These are phyloP conservation scores for Homalodisca vitripennis DNA, from an alignment of 1,140 invertebrate species.

Conservation along the genomic window DNA sequence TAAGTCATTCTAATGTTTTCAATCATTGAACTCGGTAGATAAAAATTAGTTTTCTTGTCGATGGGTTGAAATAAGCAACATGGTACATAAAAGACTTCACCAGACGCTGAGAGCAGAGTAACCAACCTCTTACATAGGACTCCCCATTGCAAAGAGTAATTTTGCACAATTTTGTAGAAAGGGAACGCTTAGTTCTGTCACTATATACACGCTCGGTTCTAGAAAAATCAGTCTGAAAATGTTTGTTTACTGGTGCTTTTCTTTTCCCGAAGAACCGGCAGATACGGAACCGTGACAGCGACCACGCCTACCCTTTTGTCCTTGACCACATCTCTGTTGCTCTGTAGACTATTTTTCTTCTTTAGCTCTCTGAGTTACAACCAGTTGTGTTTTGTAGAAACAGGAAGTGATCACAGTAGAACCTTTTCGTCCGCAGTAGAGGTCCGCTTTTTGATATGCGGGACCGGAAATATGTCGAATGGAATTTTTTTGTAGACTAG, in stretches of 20 bases:
- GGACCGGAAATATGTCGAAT: background rate
- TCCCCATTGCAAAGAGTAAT: no score
- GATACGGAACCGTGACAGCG: background rate
- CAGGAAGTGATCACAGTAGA: background rate
- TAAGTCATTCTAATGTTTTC: no score
- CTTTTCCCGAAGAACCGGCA: background rate
- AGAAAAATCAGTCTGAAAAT: no score
- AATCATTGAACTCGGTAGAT: no score
- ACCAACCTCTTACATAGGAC: no score
- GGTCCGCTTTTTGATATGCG: background rate
- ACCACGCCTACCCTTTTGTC: background rate
- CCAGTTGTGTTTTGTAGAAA: background rate
- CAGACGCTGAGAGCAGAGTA: no score
- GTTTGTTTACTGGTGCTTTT: background rate
- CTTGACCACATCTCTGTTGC: background rate
- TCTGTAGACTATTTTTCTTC: background rate
- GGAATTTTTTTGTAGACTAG: background rate
- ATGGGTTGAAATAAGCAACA: no score
- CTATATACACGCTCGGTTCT: no score
- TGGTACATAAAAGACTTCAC: no score
- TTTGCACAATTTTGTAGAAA: no score
- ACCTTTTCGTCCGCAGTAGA: background rate
- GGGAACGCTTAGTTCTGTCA: no score
- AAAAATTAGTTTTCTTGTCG: no score
- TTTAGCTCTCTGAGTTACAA: background rate